phyloP scores from a whole-genome alignment of 35 echinoderm and acorn worm genomes.

The Acanthaster planci region DNA sequence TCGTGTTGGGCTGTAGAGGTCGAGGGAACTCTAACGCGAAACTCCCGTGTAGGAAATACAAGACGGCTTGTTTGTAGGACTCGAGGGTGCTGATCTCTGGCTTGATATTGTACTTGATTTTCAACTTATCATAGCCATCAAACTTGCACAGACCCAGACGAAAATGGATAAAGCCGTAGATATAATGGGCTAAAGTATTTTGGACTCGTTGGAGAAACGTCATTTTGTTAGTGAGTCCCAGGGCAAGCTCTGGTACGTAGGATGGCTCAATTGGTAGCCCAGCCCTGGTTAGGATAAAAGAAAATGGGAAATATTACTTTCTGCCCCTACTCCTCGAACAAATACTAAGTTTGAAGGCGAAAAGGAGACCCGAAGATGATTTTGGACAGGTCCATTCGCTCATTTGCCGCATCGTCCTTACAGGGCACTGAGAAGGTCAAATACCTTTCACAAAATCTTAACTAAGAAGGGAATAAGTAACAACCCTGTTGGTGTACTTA shows the following conservation, averaged over 20 bases:
- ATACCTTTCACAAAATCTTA: no score
- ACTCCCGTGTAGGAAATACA: neutral
- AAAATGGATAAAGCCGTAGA: neutral
- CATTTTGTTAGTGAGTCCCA: slow-evolving; percentile 3
- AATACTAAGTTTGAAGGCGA: no score
- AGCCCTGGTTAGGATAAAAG: neutral
- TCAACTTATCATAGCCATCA: neutral
- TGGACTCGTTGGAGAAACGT: neutral
- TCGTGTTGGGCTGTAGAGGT: neutral
- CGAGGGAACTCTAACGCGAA: neutral
- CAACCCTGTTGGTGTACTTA: no score
- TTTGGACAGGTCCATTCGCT: no score
- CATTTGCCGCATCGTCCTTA: no score
- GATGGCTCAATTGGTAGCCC: neutral
- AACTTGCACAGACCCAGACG: neutral
- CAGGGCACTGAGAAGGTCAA: no score
- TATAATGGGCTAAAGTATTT: neutral
- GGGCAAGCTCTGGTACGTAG: neutral
- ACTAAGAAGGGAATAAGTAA: no score
- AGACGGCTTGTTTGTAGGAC: neutral
- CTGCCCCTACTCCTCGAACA: no score
- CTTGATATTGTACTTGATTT: slow-evolving; percentile 13
- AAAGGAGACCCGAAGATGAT: no score
- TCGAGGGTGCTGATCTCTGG: slow-evolving; percentile 6
- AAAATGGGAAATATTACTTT: no score